Conservation (phyloP, 2,888 invertebrate genomes). For the Resseliella maxima region DNA sequence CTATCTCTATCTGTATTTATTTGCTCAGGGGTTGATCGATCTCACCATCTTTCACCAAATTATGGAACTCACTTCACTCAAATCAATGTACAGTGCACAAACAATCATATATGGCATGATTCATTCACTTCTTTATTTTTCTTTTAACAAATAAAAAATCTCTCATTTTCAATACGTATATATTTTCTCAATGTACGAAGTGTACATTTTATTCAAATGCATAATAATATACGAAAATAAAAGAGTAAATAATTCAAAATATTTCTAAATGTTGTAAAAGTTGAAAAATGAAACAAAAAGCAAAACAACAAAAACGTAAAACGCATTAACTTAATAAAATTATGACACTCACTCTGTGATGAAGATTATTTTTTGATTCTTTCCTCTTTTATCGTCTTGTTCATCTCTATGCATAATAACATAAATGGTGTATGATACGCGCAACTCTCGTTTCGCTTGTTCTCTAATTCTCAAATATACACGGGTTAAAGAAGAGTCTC, state of each 20-base stretch:
- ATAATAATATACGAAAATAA: too few species aligned
- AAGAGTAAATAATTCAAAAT: not conserved
- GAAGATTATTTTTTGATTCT: conserved; percentile 46
- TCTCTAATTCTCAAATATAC: not conserved
- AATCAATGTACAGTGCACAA: too few species aligned
- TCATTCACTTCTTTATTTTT: too few species aligned
- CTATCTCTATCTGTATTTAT: too few species aligned
- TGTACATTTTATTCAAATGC: too few species aligned
- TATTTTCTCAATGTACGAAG: too few species aligned
- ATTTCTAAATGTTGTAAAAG: not conserved
- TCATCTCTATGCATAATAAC: conserved; percentile 30
- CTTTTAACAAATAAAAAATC: too few species aligned
- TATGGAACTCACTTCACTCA: too few species aligned
- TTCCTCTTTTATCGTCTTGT: conserved; percentile 25
- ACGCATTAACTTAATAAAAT: conserved; percentile 45
- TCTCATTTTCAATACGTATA: too few species aligned
- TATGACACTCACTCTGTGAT: conserved; percentile 43
- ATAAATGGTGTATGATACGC: not conserved
- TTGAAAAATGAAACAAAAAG: not conserved
- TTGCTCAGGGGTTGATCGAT: too few species aligned
- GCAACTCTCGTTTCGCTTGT: not conserved
- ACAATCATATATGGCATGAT: too few species aligned
- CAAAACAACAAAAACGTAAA: conserved; percentile 14
- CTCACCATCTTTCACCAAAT: too few species aligned
- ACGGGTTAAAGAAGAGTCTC: not conserved